These are phyloP conservation scores for Pterocles burchelli DNA, from an alignment of 2,113 vertebrate species.

Conservation along the genomic window DNA sequence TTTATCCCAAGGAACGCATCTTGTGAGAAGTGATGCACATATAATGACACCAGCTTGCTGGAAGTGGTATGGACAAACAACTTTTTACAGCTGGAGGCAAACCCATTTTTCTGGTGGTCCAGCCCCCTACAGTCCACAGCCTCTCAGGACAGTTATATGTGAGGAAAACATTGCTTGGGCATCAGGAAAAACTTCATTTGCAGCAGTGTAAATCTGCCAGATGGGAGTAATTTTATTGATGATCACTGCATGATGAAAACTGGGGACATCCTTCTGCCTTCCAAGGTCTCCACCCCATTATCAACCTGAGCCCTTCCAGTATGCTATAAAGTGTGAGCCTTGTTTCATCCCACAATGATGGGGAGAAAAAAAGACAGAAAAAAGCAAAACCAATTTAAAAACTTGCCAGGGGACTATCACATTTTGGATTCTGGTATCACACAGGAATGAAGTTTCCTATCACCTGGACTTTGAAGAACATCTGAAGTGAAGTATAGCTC, in stretches of 20 bases:
- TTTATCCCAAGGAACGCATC: not conserved
- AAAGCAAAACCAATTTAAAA: not conserved
- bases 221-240: not conserved
- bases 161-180: not conserved
- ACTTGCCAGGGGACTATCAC: rapidly evolving
- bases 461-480: not conserved
- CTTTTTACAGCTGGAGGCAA: not conserved
- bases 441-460: not conserved
- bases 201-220: not conserved
- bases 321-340: not conserved
- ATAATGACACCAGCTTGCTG: not conserved
- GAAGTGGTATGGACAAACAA: not conserved
- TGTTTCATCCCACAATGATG: not conserved
- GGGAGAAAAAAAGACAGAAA: not conserved
- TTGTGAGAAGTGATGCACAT: not conserved
- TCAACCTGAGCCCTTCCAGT: not conserved
- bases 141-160: not conserved
- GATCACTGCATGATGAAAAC: not conserved
- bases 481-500: not conserved
- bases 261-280: not conserved
- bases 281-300: not conserved
- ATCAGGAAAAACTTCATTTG: not conserved
- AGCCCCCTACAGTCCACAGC: not conserved
- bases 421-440: not conserved
- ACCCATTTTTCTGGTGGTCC: not conserved